phyloP scores from a whole-genome alignment of 2,888 invertebrate genomes.

The Parnassius glacialis region DNA sequence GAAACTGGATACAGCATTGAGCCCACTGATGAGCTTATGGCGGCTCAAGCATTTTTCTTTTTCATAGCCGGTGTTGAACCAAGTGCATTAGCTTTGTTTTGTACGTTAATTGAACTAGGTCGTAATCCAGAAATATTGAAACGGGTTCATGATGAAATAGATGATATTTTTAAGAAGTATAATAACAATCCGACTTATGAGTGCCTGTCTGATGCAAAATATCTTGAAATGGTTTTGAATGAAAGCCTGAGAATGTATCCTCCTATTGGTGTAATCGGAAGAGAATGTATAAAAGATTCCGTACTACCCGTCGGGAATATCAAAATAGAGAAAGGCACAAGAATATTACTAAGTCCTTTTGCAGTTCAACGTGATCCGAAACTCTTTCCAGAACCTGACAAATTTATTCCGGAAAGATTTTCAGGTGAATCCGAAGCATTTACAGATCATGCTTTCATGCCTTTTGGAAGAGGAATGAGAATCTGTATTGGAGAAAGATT shows the following conservation, averaged over 20 bases:
- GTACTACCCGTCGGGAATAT: slow-evolving; percentile 56
- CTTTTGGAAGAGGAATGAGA: slow-evolving; percentile 69
- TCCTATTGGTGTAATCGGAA: slow-evolving; percentile 45
- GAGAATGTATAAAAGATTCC: slow-evolving; percentile 46
- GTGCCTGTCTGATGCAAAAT: slow-evolving; percentile 44
- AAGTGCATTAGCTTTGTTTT: slow-evolving; percentile 50
- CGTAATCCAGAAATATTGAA: slow-evolving; percentile 49
- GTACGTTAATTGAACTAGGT: slow-evolving; percentile 52
- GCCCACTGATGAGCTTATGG: slow-evolving; percentile 37
- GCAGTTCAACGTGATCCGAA: slow-evolving; percentile 63
- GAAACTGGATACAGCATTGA: slow-evolving; percentile 47
- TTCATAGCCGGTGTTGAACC: slow-evolving; percentile 64
- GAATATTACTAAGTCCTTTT: slow-evolving; percentile 48
- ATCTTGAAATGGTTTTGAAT: slow-evolving; percentile 50
- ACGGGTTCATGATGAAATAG: slow-evolving; percentile 54
- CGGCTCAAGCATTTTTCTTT: not conserved
- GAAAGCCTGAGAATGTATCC: slow-evolving; percentile 53
- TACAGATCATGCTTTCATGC: slow-evolving; percentile 47
- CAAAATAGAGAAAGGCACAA: slow-evolving; percentile 49
- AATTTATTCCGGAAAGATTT: slow-evolving; percentile 61
- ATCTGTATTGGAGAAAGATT: slow-evolving; percentile 63
- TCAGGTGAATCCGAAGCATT: slow-evolving; percentile 14
- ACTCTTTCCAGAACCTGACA: slow-evolving; percentile 41
- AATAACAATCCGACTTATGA: slow-evolving; percentile 47
- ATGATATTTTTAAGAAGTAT: slow-evolving; percentile 38